Percentiles rank a stretch among this genome's conserved stretches.
Conservation (phyloP, 2,888 invertebrate genomes). For the Hypercompe scribonia region DNA sequence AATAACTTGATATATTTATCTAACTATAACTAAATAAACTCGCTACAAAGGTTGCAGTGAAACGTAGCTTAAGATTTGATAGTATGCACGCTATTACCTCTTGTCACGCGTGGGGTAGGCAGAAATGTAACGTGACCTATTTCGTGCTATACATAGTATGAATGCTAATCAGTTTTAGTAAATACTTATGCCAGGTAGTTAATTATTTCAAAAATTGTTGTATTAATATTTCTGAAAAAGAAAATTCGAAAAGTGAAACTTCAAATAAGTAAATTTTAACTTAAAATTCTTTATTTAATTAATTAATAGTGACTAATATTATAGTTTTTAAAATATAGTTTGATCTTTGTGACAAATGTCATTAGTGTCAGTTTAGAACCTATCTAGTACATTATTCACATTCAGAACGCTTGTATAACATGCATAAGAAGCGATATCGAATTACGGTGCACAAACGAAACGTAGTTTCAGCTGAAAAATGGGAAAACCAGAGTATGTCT, state of each 20-base stretch:
- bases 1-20: not conserved
- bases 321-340: no score
- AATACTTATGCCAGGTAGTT: not conserved
- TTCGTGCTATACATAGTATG: constrained; percentile 23
- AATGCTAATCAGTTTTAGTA: constrained; percentile 29
- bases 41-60: constrained; percentile 8
- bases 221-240: not conserved
- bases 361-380: no score
- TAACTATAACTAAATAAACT: not conserved
- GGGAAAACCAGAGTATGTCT: no score
- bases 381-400: no score
- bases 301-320: not conserved
- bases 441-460: no score
- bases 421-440: no score
- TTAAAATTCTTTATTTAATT: not conserved
- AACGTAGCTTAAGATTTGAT: constrained; percentile 14
- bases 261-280: not conserved
- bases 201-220: not conserved
- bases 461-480: no score
- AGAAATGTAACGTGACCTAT: constrained; percentile 41
- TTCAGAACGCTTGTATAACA: no score
- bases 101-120: constrained; percentile 32
- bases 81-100: constrained; percentile 24
- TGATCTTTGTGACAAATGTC: no score
- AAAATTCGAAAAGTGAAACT: not conserved